phyloP scores from a whole-genome alignment of 1,140 invertebrate genomes.

The Drosophila seguyi region DNA sequence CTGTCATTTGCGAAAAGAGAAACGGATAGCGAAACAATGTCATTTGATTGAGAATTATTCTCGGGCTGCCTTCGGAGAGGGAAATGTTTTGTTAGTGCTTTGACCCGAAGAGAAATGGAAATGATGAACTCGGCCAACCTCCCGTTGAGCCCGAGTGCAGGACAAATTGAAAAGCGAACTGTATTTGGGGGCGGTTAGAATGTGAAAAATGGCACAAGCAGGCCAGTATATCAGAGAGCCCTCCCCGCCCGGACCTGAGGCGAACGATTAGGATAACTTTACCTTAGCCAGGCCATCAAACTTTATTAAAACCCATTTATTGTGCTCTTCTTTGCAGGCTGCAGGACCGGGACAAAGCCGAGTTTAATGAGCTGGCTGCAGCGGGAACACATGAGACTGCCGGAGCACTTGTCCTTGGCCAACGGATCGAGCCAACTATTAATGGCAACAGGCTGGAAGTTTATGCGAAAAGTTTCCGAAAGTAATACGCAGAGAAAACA shows the following conservation, averaged over 20 bases:
- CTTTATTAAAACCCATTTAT: constrained; percentile 66
- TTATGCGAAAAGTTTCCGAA: constrained; percentile 76
- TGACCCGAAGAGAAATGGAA: constrained; percentile 37
- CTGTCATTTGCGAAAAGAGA: constrained; percentile 42
- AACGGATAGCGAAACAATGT: constrained; percentile 50
- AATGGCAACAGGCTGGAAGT: constrained; percentile 76
- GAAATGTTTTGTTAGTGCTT: constrained; percentile 31
- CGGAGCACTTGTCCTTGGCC: constrained; percentile 22
- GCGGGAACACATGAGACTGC: constrained; percentile 65
- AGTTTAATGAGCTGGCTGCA: constrained; percentile 71
- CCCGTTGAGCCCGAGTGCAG: constrained; percentile 13
- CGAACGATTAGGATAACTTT: constrained; percentile 38
- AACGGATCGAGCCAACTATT: constrained; percentile 63
- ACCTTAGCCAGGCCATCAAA: constrained; percentile 31
- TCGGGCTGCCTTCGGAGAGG: constrained; percentile 2
- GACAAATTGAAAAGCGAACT: constrained; percentile 47
- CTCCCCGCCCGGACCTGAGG: not conserved
- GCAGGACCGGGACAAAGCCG: constrained; percentile 47
- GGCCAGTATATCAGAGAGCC: not conserved
- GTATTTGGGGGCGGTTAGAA: constrained; percentile 13
- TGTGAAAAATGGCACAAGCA: constrained; percentile 22
- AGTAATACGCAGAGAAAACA: constrained; percentile 71
- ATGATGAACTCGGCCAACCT: constrained; percentile 37
- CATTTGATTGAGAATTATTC: constrained; percentile 55
- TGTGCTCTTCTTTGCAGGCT: constrained; percentile 57